Evolutionary conservation across 2,888 invertebrate species (phyloP).

Genomic region (Branchellion lobata): DNA sequence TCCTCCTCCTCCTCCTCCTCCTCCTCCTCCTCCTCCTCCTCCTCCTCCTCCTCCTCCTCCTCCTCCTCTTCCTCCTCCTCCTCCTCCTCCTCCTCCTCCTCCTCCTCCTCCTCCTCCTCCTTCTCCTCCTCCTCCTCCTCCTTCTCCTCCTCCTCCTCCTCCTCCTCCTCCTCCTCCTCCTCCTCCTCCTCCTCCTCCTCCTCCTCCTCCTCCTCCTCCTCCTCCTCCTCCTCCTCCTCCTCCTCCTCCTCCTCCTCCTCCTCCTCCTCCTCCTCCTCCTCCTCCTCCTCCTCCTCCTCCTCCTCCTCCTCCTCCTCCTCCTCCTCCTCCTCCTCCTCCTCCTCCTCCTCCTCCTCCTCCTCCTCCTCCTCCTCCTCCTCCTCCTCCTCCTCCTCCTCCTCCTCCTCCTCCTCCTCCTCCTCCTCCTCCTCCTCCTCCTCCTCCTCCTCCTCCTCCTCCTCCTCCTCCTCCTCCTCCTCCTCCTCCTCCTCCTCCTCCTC

Average conservation of each 20-base stretch:
- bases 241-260: neutral
- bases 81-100: conserved; percentile 1
- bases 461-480: neutral
- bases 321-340: conserved; percentile 14
- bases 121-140: neutral
- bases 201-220: neutral
- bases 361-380: neutral
- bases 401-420: no score
- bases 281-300: neutral
- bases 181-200: neutral
- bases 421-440: neutral
- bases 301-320: neutral
- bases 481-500: neutral
- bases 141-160: neutral
- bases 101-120: neutral
- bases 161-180: neutral
- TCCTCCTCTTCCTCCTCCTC: no score
- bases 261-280: neutral
- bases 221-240: neutral
- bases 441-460: no score
- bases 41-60: neutral
- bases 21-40: neutral
- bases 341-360: neutral
- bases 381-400: neutral
- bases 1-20: neutral